phyloP scores from a whole-genome alignment of 2,888 invertebrate species.

The Electrophaes corylata region DNA sequence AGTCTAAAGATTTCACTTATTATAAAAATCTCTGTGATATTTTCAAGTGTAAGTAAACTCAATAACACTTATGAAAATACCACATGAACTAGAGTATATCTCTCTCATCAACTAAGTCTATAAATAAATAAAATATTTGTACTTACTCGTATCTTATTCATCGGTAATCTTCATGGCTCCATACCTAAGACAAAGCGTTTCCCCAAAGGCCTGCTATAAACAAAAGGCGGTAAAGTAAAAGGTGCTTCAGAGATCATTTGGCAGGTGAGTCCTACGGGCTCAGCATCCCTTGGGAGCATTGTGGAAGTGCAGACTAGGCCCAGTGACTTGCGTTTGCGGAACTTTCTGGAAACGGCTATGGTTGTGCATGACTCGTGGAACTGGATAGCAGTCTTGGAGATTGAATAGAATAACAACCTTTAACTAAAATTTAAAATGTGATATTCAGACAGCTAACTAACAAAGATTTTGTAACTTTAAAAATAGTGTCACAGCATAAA shows the following conservation, averaged over 20 bases:
- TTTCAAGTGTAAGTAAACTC: too few species aligned
- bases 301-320: constrained; percentile 44
- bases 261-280: constrained; percentile 63
- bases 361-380: constrained; percentile 13
- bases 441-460: too few species aligned
- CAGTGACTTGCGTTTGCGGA: constrained; percentile 32
- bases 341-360: constrained; percentile 9
- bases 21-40: too few species aligned
- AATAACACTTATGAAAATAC: too few species aligned
- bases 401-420: background rate
- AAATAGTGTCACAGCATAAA: too few species aligned
- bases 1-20: too few species aligned
- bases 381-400: constrained; percentile 1
- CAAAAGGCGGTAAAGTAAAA: constrained; percentile 71
- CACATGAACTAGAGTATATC: too few species aligned
- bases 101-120: too few species aligned
- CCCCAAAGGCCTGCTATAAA: constrained; percentile 43
- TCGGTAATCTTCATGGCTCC: background rate
- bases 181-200: constrained; percentile 19
- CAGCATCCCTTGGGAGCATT: constrained; percentile 61
- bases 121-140: background rate
- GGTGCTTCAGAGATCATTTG: constrained; percentile 56
- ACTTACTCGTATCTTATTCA: background rate
- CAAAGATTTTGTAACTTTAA: too few species aligned
- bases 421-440: background rate